Conservation (phyloP, 2,888 invertebrate species). For the Pterostichus niger region DNA sequence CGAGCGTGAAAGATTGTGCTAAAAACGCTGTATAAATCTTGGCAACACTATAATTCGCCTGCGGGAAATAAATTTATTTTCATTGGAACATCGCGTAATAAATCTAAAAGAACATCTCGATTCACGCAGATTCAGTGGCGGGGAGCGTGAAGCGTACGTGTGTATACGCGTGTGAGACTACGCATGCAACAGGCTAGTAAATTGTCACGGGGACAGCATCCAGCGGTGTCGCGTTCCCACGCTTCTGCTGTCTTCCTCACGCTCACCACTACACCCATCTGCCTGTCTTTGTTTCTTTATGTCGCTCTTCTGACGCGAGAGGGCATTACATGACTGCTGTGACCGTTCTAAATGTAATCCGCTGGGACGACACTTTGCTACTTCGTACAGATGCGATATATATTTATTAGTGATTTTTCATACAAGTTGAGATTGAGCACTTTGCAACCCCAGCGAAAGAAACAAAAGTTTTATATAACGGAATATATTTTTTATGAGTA, state of each 20-base stretch:
- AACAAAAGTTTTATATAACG: too few species aligned
- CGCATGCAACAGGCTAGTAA: constrained; percentile 67
- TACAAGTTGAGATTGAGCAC: too few species aligned
- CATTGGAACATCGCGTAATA: constrained; percentile 46
- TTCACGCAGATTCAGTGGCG: constrained; percentile 14
- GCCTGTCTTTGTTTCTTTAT: neutral
- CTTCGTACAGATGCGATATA: too few species aligned
- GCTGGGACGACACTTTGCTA: constrained; percentile 73
- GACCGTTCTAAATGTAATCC: constrained; percentile 75
- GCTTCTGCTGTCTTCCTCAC: constrained; percentile 27
- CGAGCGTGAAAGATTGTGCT: too few species aligned
- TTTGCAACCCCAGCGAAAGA: too few species aligned
- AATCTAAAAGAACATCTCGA: constrained; percentile 61
- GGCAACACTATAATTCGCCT: constrained; percentile 1
- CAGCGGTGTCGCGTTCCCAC: constrained; percentile 55
- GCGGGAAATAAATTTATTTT: constrained; percentile 59
- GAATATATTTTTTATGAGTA: too few species aligned
- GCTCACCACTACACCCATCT: neutral
- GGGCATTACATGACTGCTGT: constrained; percentile 6
- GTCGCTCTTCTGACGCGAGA: constrained; percentile 23
- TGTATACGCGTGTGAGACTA: constrained; percentile 29
- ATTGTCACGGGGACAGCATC: constrained; percentile 64
- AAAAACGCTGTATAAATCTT: neutral
- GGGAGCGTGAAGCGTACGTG: constrained; percentile 29
- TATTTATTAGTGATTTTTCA: too few species aligned